Evolutionary conservation across 2,113 vertebrate genomes (phyloP).

Genomic region (Riparia riparia): DNA sequence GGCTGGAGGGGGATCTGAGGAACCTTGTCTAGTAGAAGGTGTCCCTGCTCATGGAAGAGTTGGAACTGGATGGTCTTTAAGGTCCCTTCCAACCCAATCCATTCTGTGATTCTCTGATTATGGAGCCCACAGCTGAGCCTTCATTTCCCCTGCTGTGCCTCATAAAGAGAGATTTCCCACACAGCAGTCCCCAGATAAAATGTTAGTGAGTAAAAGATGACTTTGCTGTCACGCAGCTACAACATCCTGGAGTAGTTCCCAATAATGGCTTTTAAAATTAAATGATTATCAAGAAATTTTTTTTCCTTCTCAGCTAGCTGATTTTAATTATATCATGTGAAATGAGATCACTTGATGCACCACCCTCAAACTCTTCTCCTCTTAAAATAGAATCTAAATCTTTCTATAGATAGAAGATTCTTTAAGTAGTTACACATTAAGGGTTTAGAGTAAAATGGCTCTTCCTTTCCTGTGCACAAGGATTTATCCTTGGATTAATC

Average conservation of each 20-base stretch:
- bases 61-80: background rate
- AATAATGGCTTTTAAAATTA: background rate
- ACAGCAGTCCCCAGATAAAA: background rate
- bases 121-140: background rate
- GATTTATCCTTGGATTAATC: background rate
- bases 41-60: background rate
- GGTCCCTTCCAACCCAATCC: background rate
- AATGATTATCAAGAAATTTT: background rate
- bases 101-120: background rate
- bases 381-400: background rate
- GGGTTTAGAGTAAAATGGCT: background rate
- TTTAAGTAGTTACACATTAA: conserved; percentile 19
- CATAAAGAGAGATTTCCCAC: background rate
- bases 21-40: background rate
- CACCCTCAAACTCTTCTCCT: background rate
- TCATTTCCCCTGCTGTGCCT: background rate
- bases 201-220: background rate
- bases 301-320: background rate
- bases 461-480: background rate
- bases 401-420: background rate
- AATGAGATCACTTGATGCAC: background rate
- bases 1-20: background rate
- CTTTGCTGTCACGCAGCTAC: background rate
- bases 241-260: background rate
- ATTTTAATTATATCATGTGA: background rate